phyloP scores from a whole-genome alignment of 1,140 invertebrate genomes.

The Propsilocerus akamusi region DNA sequence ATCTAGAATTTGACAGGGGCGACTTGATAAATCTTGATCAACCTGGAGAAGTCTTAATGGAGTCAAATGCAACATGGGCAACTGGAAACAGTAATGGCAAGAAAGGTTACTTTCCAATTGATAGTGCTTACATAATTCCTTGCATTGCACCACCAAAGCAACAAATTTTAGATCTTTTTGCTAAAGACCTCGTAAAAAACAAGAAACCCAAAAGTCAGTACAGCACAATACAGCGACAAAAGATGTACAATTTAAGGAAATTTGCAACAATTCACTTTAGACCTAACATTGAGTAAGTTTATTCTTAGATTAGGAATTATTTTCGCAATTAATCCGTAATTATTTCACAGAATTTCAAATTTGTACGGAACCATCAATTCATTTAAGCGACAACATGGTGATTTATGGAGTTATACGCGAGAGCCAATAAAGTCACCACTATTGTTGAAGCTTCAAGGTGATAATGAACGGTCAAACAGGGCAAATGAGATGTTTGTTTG shows the following conservation, averaged over 20 bases:
- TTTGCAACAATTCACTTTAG: conserved; percentile 71
- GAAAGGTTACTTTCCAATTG: conserved; percentile 68
- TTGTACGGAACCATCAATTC: background rate
- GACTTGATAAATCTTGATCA: conserved; percentile 70
- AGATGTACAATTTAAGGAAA: conserved; percentile 61
- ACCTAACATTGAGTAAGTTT: conserved; percentile 21
- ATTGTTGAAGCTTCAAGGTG: conserved; percentile 59
- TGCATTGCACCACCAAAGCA: conserved; percentile 55
- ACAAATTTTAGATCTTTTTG: conserved; percentile 33
- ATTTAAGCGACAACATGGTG: conserved; percentile 24
- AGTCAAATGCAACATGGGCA: conserved; percentile 42
- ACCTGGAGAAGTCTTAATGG: conserved; percentile 46
- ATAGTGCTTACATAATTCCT: conserved; percentile 74
- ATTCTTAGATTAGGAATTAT: background rate
- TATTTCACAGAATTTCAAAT: conserved; percentile 8
- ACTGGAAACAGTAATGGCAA: conserved; percentile 45
- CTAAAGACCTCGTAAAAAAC: conserved; percentile 29
- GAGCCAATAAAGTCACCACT: conserved; percentile 72
- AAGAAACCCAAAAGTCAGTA: conserved; percentile 25
- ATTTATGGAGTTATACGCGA: conserved; percentile 66
- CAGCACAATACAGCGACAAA: conserved; percentile 36
- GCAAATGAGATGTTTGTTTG: conserved; percentile 56
- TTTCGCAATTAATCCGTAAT: conserved; percentile 9
- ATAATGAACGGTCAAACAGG: conserved; percentile 54
- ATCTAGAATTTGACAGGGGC: conserved; percentile 52